A percentile compares a stretch with the other conserved stretches of the same genome.
These are phyloP conservation scores for Cremastobaeus sp. DNA, from an alignment of 2,888 invertebrate species.

Conservation along the genomic window DNA sequence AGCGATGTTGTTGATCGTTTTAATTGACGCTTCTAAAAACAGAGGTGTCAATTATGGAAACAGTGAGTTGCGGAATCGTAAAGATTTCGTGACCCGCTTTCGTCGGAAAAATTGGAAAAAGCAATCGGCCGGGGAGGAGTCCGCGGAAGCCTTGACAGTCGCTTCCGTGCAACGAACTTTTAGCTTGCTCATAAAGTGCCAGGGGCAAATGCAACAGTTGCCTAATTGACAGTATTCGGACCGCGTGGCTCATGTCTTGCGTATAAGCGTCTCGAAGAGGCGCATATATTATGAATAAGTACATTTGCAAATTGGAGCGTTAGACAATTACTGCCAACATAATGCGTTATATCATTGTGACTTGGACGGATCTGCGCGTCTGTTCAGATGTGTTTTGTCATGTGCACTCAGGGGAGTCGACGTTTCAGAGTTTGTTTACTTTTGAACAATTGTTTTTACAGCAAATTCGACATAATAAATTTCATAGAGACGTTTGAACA, in stretches of 20 bases:
- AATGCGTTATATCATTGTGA: conserved; percentile 12
- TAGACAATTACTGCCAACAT: conserved; percentile 27
- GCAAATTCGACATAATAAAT: no score
- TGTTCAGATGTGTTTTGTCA: conserved; percentile 24
- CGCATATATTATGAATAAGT: conserved; percentile 24
- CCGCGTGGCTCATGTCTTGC: conserved; percentile 5
- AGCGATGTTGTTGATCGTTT: no score
- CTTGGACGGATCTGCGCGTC: conserved; percentile 10
- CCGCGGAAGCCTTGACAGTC: neutral
- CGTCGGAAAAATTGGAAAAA: neutral
- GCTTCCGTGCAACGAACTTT: conserved; percentile 28
- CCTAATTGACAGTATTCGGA: conserved; percentile 42
- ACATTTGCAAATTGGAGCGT: conserved; percentile 35
- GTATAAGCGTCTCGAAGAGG: neutral
- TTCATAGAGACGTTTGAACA: no score
- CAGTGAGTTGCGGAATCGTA: neutral
- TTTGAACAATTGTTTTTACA: neutral
- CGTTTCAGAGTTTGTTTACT: no score
- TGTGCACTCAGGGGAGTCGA: no score
- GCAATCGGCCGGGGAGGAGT: neutral
- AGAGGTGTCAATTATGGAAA: conserved; percentile 13
- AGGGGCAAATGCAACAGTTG: conserved; percentile 8
- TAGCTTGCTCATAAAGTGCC: conserved; percentile 12
- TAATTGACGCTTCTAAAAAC: conserved; percentile 22
- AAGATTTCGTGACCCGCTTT: neutral